A percentile compares a stretch with the other conserved stretches of the same genome.
These are phyloP conservation scores for Oxyura jamaicensis DNA, from an alignment of 2,113 vertebrate genomes.

Conservation along the genomic window DNA sequence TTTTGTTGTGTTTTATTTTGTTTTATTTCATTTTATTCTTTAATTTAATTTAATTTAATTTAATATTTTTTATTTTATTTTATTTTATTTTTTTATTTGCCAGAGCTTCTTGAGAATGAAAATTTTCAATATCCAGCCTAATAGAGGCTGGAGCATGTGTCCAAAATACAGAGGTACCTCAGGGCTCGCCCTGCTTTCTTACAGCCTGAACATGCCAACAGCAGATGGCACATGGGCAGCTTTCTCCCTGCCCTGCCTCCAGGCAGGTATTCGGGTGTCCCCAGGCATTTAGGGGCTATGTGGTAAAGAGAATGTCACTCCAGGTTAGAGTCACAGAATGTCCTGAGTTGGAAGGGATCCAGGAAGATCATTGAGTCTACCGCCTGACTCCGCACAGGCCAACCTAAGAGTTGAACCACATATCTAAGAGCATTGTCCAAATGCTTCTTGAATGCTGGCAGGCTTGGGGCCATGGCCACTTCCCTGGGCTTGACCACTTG, in stretches of 20 bases:
- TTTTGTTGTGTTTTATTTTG: too few species aligned
- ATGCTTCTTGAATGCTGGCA: neutral
- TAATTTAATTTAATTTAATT: too few species aligned
- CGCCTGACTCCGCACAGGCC: neutral
- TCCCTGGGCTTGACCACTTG: neutral
- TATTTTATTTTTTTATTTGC: too few species aligned
- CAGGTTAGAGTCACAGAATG: neutral
- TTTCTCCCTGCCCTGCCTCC: neutral
- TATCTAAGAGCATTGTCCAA: neutral
- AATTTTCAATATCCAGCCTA: neutral
- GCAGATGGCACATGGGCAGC: neutral
- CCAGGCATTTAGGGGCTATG: accelerated
- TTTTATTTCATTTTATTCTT: neutral
- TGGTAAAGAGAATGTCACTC: neutral
- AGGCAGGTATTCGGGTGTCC: accelerated
- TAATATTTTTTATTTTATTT: too few species aligned
- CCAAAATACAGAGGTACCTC: neutral
- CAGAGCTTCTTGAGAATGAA: neutral
- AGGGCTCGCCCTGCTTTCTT: too few species aligned
- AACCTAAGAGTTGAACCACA: neutral
- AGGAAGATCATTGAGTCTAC: accelerated
- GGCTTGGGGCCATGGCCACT: neutral
- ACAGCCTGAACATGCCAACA: accelerated
- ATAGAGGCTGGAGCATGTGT: accelerated
- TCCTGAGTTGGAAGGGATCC: neutral